Conservation (phyloP, 2,113 vertebrate genomes). For the Apteryx owenii region DNA sequence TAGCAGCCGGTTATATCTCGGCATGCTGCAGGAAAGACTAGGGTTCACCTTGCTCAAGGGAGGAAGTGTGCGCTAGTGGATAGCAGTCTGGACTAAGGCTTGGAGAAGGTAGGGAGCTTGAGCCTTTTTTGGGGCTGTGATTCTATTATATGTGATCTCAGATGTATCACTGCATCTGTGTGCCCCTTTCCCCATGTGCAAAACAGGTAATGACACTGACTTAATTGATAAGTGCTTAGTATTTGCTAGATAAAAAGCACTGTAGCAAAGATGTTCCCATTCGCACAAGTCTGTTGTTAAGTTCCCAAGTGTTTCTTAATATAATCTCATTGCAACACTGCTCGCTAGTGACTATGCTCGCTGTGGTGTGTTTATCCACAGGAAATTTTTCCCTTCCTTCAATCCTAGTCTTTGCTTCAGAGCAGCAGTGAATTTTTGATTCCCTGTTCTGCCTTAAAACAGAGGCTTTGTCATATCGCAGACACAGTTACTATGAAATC, state of each 20-base stretch:
- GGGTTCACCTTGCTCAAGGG: background rate
- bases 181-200: fast-evolving
- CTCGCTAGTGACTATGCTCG: background rate
- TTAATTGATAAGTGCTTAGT: background rate
- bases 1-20: background rate
- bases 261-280: background rate
- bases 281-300: background rate
- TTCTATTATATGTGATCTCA: fast-evolving
- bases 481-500: background rate
- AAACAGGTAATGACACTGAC: too few relatives aligned
- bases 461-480: background rate
- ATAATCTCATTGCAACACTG: background rate
- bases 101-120: background rate
- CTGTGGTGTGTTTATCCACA: background rate
- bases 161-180: fast-evolving
- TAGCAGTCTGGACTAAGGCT: background rate
- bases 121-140: background rate
- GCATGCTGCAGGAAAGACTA: background rate
- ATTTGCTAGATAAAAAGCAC: background rate
- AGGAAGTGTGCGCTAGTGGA: background rate
- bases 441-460: background rate
- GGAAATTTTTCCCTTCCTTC: background rate
- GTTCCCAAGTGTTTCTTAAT: background rate
- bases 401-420: background rate
- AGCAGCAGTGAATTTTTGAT: background rate